Percentiles rank a stretch among this genome's conserved stretches.
phyloP scores from a whole-genome alignment of 2,797 vertebrate species.

The Typhlichthys subterraneus region DNA sequence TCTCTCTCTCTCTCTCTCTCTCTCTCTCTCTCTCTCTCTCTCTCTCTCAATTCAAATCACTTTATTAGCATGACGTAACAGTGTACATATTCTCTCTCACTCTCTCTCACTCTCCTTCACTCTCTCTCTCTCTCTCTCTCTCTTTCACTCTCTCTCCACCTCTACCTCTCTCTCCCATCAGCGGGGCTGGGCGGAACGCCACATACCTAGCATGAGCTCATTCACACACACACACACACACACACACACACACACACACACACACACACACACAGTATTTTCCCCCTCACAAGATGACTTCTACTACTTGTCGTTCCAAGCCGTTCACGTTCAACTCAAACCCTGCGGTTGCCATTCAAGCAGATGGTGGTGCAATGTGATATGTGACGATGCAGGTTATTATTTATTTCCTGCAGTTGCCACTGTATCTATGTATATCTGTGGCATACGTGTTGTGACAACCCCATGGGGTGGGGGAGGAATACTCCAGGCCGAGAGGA shows the following conservation, averaged over 20 bases:
- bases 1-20: conserved; percentile 2
- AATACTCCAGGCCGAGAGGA: no score
- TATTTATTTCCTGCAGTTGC: no score
- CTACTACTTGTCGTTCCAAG: not conserved
- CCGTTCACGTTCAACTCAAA: not conserved
- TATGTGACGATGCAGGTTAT: no score
- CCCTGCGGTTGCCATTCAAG: no score
- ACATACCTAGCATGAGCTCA: conserved; percentile 35
- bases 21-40: not conserved
- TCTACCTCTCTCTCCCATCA: not conserved
- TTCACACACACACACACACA: conserved; percentile 4
- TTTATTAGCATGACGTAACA: no score
- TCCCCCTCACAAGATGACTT: conserved; percentile 22
- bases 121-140: conserved; percentile 4
- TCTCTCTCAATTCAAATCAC: not conserved
- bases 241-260: not conserved
- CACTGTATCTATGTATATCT: no score
- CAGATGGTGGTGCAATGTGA: no score
- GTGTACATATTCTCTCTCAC: not conserved
- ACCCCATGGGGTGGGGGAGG: no score
- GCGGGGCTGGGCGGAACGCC: conserved; percentile 23
- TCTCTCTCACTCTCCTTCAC: not conserved
- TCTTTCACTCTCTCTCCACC: not conserved
- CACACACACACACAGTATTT: not conserved
- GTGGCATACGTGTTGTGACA: no score